These are phyloP conservation scores for Geotrupes spiniger DNA, from an alignment of 2,888 invertebrate species.

Conservation along the genomic window DNA sequence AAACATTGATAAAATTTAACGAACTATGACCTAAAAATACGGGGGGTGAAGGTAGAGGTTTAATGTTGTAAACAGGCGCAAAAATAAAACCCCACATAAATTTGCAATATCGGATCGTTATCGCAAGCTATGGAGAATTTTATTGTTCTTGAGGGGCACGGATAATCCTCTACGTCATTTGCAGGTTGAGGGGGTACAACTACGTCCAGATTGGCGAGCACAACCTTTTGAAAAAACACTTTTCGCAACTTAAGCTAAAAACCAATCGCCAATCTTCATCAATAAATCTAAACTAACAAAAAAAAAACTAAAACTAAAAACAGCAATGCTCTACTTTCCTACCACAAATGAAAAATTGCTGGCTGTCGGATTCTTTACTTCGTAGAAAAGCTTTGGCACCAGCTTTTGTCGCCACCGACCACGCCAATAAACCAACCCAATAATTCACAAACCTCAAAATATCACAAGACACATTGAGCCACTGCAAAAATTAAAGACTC, in stretches of 20 bases:
- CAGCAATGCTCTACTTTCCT: slow-evolving; percentile 5
- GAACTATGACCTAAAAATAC: slow-evolving; percentile 13
- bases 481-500: slow-evolving; percentile 26
- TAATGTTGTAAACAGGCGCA: not conserved
- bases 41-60: slow-evolving; percentile 4
- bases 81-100: not conserved
- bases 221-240: slow-evolving; percentile 19
- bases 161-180: not conserved
- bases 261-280: slow-evolving; percentile 14
- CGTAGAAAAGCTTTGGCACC: slow-evolving; percentile 2
- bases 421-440: slow-evolving; percentile 10
- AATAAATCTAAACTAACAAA: slow-evolving; percentile 11
- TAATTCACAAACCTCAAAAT: slow-evolving; percentile 51
- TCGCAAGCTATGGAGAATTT: not conserved
- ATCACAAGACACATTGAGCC: slow-evolving; percentile 53
- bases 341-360: slow-evolving; percentile 3
- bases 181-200: slow-evolving; percentile 1
- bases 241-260: slow-evolving; percentile 11
- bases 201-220: slow-evolving; percentile 21
- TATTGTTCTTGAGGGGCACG: too few species aligned
- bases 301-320: slow-evolving; percentile 10
- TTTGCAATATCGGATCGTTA: not conserved
- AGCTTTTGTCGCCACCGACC: slow-evolving; percentile 6
- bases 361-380: slow-evolving; percentile 9
- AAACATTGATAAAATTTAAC: slow-evolving; percentile 17